phyloP scores from a whole-genome alignment of 1,140 invertebrate species.

The Drosophila nasuta region DNA sequence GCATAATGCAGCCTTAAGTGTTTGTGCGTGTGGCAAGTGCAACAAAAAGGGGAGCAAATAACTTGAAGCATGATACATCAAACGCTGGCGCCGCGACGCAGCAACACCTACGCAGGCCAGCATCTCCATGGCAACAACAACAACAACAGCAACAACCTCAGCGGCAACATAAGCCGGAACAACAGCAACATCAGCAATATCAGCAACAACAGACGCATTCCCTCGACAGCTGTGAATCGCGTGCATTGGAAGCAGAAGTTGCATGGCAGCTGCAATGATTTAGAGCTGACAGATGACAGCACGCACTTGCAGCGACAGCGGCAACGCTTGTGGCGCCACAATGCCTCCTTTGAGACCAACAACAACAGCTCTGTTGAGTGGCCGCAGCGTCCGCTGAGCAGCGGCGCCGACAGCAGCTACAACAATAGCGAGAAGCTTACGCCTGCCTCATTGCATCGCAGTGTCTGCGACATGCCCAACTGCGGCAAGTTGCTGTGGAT shows the following conservation, averaged over 20 bases:
- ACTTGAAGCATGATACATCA: conserved; percentile 67
- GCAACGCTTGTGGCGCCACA: conserved; percentile 40
- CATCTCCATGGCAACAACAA: conserved; percentile 43
- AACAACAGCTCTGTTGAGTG: conserved; percentile 27
- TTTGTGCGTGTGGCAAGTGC: conserved; percentile 14
- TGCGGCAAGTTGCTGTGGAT: conserved; percentile 82
- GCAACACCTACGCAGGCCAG: conserved; percentile 57
- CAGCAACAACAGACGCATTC: conserved; percentile 3
- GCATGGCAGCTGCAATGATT: conserved; percentile 70
- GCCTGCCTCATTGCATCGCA: conserved; percentile 40
- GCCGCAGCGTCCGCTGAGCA: conserved; percentile 58
- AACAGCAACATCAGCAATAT: conserved; percentile 24
- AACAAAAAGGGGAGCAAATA: conserved; percentile 10
- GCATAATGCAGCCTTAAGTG: conserved; percentile 54
- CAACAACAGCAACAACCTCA: background rate
- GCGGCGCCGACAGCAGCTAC: conserved; percentile 38
- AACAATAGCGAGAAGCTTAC: conserved; percentile 33
- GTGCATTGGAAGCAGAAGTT: conserved; percentile 67
- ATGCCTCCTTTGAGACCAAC: background rate
- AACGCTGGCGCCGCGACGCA: conserved; percentile 69
- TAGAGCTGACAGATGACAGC: conserved; percentile 46
- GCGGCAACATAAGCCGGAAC: background rate
- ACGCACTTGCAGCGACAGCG: conserved; percentile 14
- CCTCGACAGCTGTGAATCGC: conserved; percentile 20
- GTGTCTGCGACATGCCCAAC: conserved; percentile 75